Percentiles rank a stretch among this genome's conserved stretches.
Evolutionary conservation across 2,113 vertebrate genomes (phyloP).

Genomic region (Myocastor coypus): DNA sequence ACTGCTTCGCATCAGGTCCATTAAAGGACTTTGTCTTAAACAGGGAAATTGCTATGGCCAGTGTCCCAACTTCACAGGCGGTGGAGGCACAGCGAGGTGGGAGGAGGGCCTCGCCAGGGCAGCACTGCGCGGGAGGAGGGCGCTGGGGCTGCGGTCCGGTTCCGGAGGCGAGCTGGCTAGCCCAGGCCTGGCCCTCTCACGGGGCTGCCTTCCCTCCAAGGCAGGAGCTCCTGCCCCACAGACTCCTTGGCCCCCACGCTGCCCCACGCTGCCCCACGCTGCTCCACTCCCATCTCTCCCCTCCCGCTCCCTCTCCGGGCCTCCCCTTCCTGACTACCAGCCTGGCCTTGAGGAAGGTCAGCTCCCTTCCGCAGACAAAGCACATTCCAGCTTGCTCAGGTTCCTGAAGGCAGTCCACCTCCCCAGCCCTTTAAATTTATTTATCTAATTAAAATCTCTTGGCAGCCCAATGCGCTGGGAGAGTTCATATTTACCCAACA

Average conservation of each 20-base stretch:
- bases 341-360: conserved; percentile 65
- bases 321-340: conserved; percentile 8
- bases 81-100: background rate
- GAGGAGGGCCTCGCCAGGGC: background rate
- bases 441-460: conserved; percentile 86
- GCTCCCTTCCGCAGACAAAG: conserved; percentile 76
- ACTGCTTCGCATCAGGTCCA: background rate
- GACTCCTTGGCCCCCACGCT: too few relatives aligned
- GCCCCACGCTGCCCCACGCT: too few relatives aligned
- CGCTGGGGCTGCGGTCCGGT: background rate
- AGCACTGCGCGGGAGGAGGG: background rate
- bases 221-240: fast-evolving
- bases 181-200: too few relatives aligned
- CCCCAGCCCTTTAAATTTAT: conserved; percentile 84
- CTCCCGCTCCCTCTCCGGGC: background rate
- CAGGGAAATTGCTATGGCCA: background rate
- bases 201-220: background rate
- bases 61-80: background rate
- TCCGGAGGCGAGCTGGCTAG: background rate
- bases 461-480: conserved; percentile 67
- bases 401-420: conserved; percentile 81
- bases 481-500: conserved; percentile 76
- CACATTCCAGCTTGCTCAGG: conserved; percentile 64
- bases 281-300: background rate
- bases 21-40: background rate